Conservation (phyloP, 1,140 invertebrate genomes). For the Leptinotarsa defecta region DNA sequence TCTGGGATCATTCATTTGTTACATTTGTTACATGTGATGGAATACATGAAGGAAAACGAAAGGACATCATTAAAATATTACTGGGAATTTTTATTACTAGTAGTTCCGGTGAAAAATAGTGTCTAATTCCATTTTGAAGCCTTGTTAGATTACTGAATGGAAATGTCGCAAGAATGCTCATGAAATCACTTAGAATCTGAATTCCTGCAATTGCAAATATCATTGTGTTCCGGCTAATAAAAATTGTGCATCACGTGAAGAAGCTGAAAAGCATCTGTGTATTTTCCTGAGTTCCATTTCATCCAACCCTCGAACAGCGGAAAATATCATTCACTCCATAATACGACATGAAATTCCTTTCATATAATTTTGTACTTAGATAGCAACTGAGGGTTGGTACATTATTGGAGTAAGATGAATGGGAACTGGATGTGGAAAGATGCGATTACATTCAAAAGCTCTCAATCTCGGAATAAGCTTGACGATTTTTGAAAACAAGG, state of each 20-base stretch:
- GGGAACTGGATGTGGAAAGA: not conserved
- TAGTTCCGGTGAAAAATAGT: too few relatives aligned
- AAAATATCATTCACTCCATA: not conserved
- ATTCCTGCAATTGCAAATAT: too few relatives aligned
- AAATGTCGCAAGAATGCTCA: too few relatives aligned
- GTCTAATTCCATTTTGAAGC: too few relatives aligned
- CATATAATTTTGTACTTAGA: not conserved
- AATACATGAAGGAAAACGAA: too few relatives aligned
- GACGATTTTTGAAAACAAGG: not conserved
- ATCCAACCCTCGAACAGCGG: not conserved
- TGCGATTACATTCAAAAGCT: conserved; percentile 8
- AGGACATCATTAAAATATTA: too few relatives aligned
- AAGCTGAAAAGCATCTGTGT: not conserved
- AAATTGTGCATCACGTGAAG: not conserved
- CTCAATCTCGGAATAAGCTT: not conserved
- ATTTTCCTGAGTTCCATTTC: not conserved
- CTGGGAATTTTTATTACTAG: too few relatives aligned
- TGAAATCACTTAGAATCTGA: too few relatives aligned
- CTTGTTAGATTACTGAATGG: too few relatives aligned
- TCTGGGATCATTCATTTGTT: too few relatives aligned
- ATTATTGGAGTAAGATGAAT: not conserved
- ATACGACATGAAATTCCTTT: not conserved
- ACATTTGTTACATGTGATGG: too few relatives aligned
- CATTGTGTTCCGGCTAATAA: too few relatives aligned
- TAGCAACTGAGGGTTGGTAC: not conserved